Conservation (phyloP, 2,113 vertebrate species). For the Microcebus murinus region DNA sequence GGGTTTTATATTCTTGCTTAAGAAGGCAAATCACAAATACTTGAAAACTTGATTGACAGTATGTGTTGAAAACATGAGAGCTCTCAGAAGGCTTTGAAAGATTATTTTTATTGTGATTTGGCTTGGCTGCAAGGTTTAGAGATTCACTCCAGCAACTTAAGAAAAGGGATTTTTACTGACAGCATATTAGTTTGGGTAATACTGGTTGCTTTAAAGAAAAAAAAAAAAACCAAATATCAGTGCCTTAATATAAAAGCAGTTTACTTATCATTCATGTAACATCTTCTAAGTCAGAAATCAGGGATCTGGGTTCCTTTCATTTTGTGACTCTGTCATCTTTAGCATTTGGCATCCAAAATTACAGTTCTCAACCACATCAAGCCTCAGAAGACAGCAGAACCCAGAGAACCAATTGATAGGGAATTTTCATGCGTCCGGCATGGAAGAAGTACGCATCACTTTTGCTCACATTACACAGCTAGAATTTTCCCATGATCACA, state of each 20-base stretch:
- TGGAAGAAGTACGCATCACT: not conserved
- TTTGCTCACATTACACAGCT: not conserved
- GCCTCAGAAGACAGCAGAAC: not conserved
- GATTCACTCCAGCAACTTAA: not conserved
- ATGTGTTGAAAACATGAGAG: not conserved
- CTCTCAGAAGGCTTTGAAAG: not conserved
- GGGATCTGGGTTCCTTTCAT: not conserved
- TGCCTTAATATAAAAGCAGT: not conserved
- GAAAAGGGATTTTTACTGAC: not conserved
- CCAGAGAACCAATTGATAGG: not conserved
- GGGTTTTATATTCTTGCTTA: not conserved
- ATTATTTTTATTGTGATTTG: slow-evolving; percentile 29
- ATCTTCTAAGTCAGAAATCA: not conserved
- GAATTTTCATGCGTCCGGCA: not conserved
- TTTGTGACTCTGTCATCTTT: not conserved
- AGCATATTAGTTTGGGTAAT: not conserved
- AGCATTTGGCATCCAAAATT: not conserved
- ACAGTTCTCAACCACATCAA: not conserved
- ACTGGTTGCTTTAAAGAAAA: not conserved
- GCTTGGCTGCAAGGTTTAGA: not conserved
- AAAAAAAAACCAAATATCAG: not conserved
- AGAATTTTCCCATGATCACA: not conserved
- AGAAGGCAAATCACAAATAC: slow-evolving; percentile 43
- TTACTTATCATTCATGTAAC: not conserved
- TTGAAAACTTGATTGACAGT: slow-evolving; percentile 19